Conservation (phyloP, 2,797 vertebrate genomes). For the Periophthalmus magnuspinnatus region DNA sequence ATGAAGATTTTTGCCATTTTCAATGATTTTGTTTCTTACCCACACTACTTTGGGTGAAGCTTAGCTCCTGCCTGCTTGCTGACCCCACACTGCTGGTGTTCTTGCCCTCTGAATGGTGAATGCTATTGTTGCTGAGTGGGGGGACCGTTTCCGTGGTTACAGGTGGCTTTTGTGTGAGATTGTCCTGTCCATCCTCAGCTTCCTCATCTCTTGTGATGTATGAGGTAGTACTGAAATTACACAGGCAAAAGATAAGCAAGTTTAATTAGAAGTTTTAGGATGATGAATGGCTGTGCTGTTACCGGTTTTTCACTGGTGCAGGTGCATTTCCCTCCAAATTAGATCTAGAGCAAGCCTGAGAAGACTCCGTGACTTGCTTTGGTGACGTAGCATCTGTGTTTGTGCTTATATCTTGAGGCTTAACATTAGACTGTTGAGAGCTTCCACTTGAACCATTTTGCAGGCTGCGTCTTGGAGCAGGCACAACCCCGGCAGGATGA, state of each 20-base stretch:
- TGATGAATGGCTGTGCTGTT: conserved; percentile 24
- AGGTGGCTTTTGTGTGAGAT: conserved; percentile 27
- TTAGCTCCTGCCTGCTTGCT: conserved; percentile 33
- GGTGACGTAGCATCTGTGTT: conserved; percentile 19
- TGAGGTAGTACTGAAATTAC: conserved; percentile 53
- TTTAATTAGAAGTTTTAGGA: conserved; percentile 68
- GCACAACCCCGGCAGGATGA: conserved; percentile 48
- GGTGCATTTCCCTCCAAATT: conserved; percentile 65
- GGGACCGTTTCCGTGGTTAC: conserved; percentile 7
- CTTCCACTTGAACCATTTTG: conserved; percentile 81
- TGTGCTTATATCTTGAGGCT: conserved; percentile 37
- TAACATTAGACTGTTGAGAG: conserved; percentile 79
- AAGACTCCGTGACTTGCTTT: conserved; percentile 18
- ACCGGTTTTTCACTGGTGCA: conserved; percentile 46
- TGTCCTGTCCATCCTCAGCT: conserved; percentile 21
- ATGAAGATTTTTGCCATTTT: conserved; percentile 1
- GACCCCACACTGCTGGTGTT: conserved; percentile 29
- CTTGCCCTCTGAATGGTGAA: conserved; percentile 37
- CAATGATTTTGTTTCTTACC: conserved; percentile 49
- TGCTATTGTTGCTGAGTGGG: conserved; percentile 1
- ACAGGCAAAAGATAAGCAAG: conserved; percentile 51
- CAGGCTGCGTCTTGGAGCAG: conserved; percentile 75
- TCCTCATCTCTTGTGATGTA: conserved; percentile 27
- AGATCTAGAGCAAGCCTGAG: conserved; percentile 52
- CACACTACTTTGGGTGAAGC: conserved; percentile 44